Conservation (phyloP, 2,797 vertebrate genomes). For the Brachymystax lenok region DNA sequence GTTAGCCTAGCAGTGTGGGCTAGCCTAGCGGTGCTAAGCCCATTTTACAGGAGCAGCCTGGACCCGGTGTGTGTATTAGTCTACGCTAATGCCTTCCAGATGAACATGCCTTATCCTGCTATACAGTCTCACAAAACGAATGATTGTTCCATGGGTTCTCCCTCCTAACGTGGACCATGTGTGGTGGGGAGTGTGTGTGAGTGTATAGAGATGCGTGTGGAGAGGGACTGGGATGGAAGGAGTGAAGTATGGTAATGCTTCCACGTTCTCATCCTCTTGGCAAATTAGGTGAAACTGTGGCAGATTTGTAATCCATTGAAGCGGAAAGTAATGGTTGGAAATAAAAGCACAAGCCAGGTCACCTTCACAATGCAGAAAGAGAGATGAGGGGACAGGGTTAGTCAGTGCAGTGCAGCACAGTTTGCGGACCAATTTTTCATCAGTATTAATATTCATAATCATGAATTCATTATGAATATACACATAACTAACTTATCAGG, state of each 20-base stretch:
- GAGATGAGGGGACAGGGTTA: neutral
- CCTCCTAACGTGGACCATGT: conserved; percentile 37
- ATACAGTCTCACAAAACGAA: conserved; percentile 26
- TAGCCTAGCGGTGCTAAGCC: neutral
- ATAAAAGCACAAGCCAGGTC: neutral
- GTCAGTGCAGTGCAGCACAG: neutral
- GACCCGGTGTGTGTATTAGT: conserved; percentile 27
- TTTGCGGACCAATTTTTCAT: neutral
- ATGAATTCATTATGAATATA: neutral
- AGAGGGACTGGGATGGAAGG: conserved; percentile 9
- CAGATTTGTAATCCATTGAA: neutral
- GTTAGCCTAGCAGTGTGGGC: conserved; percentile 1
- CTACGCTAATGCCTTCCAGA: conserved; percentile 42
- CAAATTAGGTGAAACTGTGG: neutral
- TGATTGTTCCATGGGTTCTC: conserved; percentile 41
- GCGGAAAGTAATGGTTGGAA: conserved; percentile 2
- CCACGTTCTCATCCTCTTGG: conserved; percentile 9
- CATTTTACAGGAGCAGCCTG: conserved; percentile 21
- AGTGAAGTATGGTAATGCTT: neutral
- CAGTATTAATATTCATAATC: neutral
- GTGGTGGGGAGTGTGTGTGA: conserved; percentile 20
- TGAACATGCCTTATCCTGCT: conserved; percentile 16
- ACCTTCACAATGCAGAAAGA: neutral
- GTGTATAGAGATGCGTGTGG: conserved; percentile 3
- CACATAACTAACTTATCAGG: neutral